Conservation (phyloP, 2,113 vertebrate genomes). For the Nesogale talazaci region DNA sequence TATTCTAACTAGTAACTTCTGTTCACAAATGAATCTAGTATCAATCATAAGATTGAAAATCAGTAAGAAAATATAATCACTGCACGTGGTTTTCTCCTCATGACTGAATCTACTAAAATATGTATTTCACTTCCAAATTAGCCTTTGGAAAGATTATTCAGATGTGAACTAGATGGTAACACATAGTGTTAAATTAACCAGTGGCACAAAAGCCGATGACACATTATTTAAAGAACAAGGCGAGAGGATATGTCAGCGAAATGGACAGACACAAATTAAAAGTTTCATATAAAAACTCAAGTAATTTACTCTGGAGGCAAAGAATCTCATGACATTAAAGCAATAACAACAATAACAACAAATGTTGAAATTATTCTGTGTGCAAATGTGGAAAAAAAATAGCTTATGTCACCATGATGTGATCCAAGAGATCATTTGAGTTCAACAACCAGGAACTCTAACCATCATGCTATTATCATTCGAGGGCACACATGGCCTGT, state of each 20-base stretch:
- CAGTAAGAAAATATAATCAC: not conserved
- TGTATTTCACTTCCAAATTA: not conserved
- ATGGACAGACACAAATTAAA: not conserved
- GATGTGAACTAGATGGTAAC: not conserved
- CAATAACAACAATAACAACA: not conserved
- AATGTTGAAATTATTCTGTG: conserved; percentile 54
- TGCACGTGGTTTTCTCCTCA: not conserved
- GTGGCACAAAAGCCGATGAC: not conserved
- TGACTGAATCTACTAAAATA: conserved; percentile 11
- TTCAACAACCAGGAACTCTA: conserved; percentile 37
- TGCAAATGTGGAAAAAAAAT: conserved; percentile 66
- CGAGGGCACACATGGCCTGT: conserved; percentile 39
- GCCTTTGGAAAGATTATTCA: not conserved
- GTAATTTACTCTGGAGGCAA: conserved; percentile 49
- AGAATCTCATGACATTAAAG: conserved; percentile 46
- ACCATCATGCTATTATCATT: conserved; percentile 51
- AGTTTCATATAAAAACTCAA: conserved; percentile 35
- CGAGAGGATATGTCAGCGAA: not conserved
- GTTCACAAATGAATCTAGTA: not conserved
- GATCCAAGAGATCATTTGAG: conserved; percentile 59
- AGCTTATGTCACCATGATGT: conserved; percentile 43
- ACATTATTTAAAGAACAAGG: not conserved
- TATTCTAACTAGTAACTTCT: conserved; percentile 37
- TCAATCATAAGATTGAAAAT: not conserved
- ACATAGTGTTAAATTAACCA: not conserved